These are phyloP conservation scores for Pelobates cultripes DNA, from an alignment of 2,797 vertebrate species.

Conservation along the genomic window DNA sequence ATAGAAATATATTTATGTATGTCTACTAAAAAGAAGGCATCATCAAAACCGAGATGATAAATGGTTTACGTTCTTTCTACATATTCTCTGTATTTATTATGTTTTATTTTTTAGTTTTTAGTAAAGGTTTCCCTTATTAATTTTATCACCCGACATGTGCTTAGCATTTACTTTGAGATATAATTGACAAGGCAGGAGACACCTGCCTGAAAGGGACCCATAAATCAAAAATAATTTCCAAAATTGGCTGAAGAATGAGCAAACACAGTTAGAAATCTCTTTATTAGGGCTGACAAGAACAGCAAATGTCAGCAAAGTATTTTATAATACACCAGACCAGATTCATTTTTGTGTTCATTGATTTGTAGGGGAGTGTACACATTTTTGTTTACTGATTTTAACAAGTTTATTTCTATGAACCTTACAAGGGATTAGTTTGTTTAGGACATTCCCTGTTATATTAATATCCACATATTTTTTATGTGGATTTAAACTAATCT, in stretches of 20 bases:
- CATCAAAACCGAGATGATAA: constrained; percentile 4
- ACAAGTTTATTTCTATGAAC: too few species aligned
- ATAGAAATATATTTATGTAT: background rate
- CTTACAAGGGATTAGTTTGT: too few species aligned
- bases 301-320: constrained; percentile 76
- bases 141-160: constrained; percentile 74
- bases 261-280: constrained; percentile 83
- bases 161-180: constrained; percentile 81
- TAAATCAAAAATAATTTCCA: constrained; percentile 85
- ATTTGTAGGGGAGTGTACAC: constrained; percentile 31
- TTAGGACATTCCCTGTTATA: too few species aligned
- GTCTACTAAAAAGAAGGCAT: background rate
- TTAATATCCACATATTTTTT: too few species aligned
- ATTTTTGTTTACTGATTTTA: too few species aligned
- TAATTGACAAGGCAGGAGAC: constrained; percentile 80
- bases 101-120: constrained; percentile 19
- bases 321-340: constrained; percentile 65
- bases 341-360: constrained; percentile 71
- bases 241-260: constrained; percentile 80
- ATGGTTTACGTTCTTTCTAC: background rate
- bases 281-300: constrained; percentile 78
- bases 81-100: background rate
- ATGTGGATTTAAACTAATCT: too few species aligned
- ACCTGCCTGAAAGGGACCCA: constrained; percentile 72
- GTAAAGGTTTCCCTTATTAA: constrained; percentile 78